These are phyloP conservation scores for Drosophila planitibia DNA, from an alignment of 2,888 invertebrate genomes.

Conservation along the genomic window DNA sequence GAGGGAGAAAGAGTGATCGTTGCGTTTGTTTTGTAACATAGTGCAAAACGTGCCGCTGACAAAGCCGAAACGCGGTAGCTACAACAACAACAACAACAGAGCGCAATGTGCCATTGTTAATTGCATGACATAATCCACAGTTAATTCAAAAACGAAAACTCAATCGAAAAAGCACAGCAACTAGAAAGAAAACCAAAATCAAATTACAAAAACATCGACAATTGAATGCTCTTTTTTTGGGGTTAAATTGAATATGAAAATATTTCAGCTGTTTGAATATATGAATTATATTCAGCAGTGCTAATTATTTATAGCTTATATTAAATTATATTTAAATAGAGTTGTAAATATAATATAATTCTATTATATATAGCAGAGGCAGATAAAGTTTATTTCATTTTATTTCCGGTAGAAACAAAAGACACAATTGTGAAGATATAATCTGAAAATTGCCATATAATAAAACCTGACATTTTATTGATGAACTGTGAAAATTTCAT, in stretches of 20 bases:
- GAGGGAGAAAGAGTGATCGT: constrained; percentile 14
- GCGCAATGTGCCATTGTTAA: constrained; percentile 74
- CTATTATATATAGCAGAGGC: no score
- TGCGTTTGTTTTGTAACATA: constrained; percentile 46
- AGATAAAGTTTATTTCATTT: no score
- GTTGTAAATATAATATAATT: no score
- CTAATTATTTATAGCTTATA: neutral
- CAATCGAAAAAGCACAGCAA: constrained; percentile 61
- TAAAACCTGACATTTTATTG: no score
- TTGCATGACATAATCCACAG: constrained; percentile 79
- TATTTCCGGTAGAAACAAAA: no score
- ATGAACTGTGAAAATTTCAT: no score
- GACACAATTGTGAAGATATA: no score
- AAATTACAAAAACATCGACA: constrained; percentile 10
- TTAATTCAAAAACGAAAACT: constrained; percentile 76
- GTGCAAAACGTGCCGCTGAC: constrained; percentile 69
- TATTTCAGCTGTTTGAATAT: neutral
- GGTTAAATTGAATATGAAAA: neutral
- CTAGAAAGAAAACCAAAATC: constrained; percentile 19
- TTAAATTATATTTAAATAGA: no score
- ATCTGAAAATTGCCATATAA: no score
- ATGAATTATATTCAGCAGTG: neutral
- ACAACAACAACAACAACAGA: constrained; percentile 41
- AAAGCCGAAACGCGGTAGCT: constrained; percentile 60
- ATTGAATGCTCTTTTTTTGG: constrained; percentile 4